These are phyloP conservation scores for Tetrax tetrax DNA, from an alignment of 2,113 vertebrate genomes.

Conservation along the genomic window DNA sequence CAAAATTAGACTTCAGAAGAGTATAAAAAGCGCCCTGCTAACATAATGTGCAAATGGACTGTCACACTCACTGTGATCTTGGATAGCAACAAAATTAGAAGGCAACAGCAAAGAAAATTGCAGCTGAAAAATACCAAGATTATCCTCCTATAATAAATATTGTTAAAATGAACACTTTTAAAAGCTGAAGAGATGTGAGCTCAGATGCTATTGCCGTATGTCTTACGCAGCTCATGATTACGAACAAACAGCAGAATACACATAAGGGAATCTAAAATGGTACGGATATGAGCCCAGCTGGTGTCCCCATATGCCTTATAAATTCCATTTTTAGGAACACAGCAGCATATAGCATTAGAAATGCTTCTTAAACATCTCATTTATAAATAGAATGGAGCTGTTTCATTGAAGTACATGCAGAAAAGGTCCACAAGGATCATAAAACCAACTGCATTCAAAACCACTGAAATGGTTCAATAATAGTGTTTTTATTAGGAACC, in stretches of 20 bases:
- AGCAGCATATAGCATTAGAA: constrained; percentile 1
- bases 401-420: neutral
- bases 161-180: constrained; percentile 53
- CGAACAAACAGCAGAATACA: constrained; percentile 31
- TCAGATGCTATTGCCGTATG: constrained; percentile 47
- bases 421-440: constrained; percentile 23
- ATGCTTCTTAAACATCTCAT: constrained; percentile 14
- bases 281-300: constrained; percentile 64
- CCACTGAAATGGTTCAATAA: neutral
- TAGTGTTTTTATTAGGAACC: neutral
- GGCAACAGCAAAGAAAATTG: constrained; percentile 4
- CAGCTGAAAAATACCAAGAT: constrained; percentile 34
- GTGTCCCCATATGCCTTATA: constrained; percentile 62
- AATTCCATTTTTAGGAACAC: constrained; percentile 59
- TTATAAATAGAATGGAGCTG: constrained; percentile 20
- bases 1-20: constrained; percentile 6
- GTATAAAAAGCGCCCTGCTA: neutral
- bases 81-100: constrained; percentile 35
- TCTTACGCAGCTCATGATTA: constrained; percentile 54
- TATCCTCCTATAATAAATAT: constrained; percentile 32
- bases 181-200: constrained; percentile 32
- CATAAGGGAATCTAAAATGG: constrained; percentile 32
- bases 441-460: neutral
- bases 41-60: constrained; percentile 14
- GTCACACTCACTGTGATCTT: neutral